Evolutionary conservation across 2,113 vertebrate species (phyloP).

Genomic region (Hiodon tergisus): DNA sequence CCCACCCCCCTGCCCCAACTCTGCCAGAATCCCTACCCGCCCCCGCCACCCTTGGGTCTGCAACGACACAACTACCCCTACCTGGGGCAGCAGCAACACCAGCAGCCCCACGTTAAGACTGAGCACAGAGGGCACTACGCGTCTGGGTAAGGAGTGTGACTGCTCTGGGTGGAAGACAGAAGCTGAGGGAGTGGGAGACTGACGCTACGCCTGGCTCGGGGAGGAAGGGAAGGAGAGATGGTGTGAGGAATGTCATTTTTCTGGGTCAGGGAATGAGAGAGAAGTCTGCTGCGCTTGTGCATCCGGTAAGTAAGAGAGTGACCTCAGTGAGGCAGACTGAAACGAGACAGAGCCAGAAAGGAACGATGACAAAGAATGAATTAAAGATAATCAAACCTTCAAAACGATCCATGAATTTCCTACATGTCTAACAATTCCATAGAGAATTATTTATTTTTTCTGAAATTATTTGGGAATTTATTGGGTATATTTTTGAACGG

Average conservation of each 20-base stretch:
- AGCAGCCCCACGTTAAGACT: conserved; percentile 77
- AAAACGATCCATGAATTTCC: too few relatives aligned
- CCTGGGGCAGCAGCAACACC: conserved; percentile 63
- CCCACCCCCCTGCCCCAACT: conserved; percentile 57
- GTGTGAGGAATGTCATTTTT: background rate
- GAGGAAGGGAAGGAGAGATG: background rate
- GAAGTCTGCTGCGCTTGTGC: too few relatives aligned
- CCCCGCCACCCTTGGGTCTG: conserved; percentile 60
- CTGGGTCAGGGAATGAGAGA: too few relatives aligned
- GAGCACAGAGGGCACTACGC: conserved; percentile 89
- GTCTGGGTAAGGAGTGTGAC: conserved; percentile 70
- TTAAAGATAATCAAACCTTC: too few relatives aligned
- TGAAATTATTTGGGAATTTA: too few relatives aligned
- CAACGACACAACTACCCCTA: conserved; percentile 82
- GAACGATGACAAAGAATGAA: too few relatives aligned
- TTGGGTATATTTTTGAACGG: too few relatives aligned
- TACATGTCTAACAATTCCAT: too few relatives aligned
- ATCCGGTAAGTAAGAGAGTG: too few relatives aligned
- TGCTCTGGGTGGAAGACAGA: background rate
- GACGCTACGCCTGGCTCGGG: background rate
- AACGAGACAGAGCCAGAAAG: too few relatives aligned
- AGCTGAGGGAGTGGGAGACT: background rate
- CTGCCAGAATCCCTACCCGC: conserved; percentile 64
- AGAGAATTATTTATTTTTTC: too few relatives aligned
- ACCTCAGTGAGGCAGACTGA: too few relatives aligned